Evolutionary conservation across 2,888 invertebrate genomes (phyloP).

Genomic region (Diploptera punctata): DNA sequence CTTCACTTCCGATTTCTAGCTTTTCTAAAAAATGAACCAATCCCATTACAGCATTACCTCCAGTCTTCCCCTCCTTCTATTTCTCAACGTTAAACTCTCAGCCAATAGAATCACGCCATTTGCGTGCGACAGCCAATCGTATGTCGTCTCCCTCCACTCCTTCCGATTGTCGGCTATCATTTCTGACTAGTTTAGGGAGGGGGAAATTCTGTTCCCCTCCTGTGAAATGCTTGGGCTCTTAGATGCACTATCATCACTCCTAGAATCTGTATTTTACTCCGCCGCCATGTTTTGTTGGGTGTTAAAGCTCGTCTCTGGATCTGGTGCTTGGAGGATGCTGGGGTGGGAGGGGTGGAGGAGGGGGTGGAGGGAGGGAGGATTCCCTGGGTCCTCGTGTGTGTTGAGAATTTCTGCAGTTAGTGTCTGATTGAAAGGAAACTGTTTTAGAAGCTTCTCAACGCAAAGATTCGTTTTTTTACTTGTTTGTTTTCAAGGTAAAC

Average conservation of each 20-base stretch:
- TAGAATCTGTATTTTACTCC: constrained; percentile 28
- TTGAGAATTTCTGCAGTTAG: constrained; percentile 18
- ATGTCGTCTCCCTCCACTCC: neutral
- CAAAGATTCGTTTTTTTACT: neutral
- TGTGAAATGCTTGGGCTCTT: neutral
- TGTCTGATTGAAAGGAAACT: constrained; percentile 20
- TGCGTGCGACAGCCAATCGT: constrained; percentile 17
- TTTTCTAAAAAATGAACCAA: constrained; percentile 6
- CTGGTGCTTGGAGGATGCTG: neutral
- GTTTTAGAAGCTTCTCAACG: neutral
- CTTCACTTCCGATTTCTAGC: constrained; percentile 13
- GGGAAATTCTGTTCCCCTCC: neutral
- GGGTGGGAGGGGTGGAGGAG: constrained; percentile 6
- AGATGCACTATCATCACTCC: constrained; percentile 31
- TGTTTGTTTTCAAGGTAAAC: too few species aligned
- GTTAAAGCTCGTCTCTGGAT: constrained; percentile 30
- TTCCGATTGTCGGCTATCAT: neutral
- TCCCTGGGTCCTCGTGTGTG: constrained; percentile 5
- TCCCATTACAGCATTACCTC: constrained; percentile 13
- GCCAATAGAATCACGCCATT: constrained; percentile 2
- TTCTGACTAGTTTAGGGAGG: too few species aligned
- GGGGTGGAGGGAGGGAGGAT: neutral
- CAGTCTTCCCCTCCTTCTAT: constrained; percentile 2
- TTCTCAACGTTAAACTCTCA: constrained; percentile 5
- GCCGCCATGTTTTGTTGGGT: constrained; percentile 38